Base-by-base conservation (phyloP, 2,888 invertebrate species). In the Julus scanicus region DNA sequence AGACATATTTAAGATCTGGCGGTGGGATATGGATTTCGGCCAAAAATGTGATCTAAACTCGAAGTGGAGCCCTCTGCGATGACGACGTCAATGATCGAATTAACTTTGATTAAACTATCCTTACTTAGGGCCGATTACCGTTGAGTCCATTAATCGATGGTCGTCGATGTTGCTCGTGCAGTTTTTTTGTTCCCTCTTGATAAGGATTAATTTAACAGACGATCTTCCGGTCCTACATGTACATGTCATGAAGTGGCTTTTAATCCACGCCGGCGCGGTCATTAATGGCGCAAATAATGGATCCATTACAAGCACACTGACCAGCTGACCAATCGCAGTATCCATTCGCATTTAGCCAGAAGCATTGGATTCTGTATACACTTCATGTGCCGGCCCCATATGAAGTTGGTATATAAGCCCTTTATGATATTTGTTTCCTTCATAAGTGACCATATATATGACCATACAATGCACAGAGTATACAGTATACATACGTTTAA, bases 211-310 rank as follows among this genome's bases (percentile, higher is more conserved):
- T n/a, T 20, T 63, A 63, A 63, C 20, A n/a, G 63, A 3, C 20
- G 63, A 63, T 63, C n/a, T 17, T 63, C 63, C 63, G 63, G 63
- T 63, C n/a, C 63, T 63, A n/a, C 63, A 20, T 63, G 20, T 63
- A 63, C 6, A 8, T 5, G 63, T 63, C 63, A 63, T 63, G 5
- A n/a, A 63, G 63, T 20, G 63, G 63, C 63, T 8, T 63, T 63
- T 63, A 63, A 63, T 63, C 63, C 63, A n/a, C 63, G 63, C 63
- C 20, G n/a, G 63, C 63, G 63, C 63, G n/a, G 6, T n/a, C 63
- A 63, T 63, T 63, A 20, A 63, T 63, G 63, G 63, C 63, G 20
- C 20, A 63, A 63, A 63, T 63, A 63, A 63, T 63, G 63, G 63
- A 20, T 17, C 63, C 63, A 63, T 63, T 20, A 63, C 63, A 63